Base-by-base conservation (phyloP, 2,113 vertebrate genomes). In the Tenebrosternarchus preto region DNA sequence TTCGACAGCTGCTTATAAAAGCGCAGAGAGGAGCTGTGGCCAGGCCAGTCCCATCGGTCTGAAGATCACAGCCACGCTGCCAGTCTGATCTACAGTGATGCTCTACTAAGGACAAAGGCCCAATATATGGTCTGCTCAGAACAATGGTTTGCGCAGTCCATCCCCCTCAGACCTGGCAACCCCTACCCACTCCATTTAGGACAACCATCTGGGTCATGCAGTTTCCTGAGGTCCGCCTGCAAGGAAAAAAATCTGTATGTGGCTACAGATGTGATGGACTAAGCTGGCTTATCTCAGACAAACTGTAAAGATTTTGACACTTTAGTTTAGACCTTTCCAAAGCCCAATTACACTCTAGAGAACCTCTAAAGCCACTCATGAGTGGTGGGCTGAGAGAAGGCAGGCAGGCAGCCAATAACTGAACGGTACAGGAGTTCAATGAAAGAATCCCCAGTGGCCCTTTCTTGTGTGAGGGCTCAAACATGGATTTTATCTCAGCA, bases 131-230 rank as follows among this genome's bases (percentile, higher is more conserved):
- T 79, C 75, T 83, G 27, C 29, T 60, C 27, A 29, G 27, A 73
- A 64, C 17, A 57, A 25, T 59, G 66, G 33, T 78, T 73, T 72
- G 25, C 53, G 36, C 56, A 79, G 33, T 31, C 12, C 3, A 57
- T 57, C 76, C 43, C 39, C 36, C 63, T 61, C 63, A 7, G 4
- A 77, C 33, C 22, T 53, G 55, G 29, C 69, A 63, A 22, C 61
- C 78, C 63, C 61, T 12, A 6, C 8, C 43, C 53, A 64, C 73
- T 39, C 82, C 81, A 80, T 76, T 80, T 69, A 85, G 86, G 83
- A 87, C n/a, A n/a, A n/a, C 78, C 81, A 88, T 78, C 83, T 88
- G 86, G 79, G 85, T 88, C 88, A 82, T 90, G 91, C 89, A 83
- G 86, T 88, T 79, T 73, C 29, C 68, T 27, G 6, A 55, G 17